Evolutionary conservation across 2,888 invertebrate species (phyloP), one percentile per base, ranked within the genome.

Genomic region (Drosophila atroscutellata): DNA sequence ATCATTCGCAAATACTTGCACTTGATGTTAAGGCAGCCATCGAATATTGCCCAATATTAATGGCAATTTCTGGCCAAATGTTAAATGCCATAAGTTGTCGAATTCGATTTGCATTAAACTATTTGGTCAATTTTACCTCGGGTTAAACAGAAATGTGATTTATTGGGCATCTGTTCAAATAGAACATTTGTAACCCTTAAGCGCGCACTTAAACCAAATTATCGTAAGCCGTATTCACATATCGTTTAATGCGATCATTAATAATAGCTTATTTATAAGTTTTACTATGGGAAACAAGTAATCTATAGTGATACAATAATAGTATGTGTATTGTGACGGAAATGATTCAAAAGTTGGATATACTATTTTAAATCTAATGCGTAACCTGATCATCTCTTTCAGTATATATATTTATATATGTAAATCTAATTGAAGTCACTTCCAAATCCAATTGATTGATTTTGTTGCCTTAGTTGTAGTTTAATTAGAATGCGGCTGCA

Each of bases 361-460:
- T 26, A 15, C 3, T 26, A 47, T 47, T 15, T 42, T 13, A 7
- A 45, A 24, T 24, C 20, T 5, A n/a, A 42, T 42, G 11, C 11
- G 2, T n/a, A 11, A 13, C 5, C 26, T 26, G 49, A 9, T 18
- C 4, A 15, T 45, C 15, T 45, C 15, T 8, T 45, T 24, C 4
- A 24, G 3, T 15, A 24, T 30, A 9, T 9, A 2, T 30, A 32
- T 30, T 30, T 30, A n/a, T n/a, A n/a, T n/a, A n/a, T n/a, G n/a
- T 77, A 72, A 30, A 71, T 54, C 56, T 58, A 80, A 83, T 85
- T 82, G 63, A 67, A 73, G 72, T 64, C 50, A 68, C 62, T 62
- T 59, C 37, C 49, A 18, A 9, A 32, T 5, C 39, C 15, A 55
- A 47, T 52, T 60, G 57, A 79, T 70, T 72, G 57, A 70, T 69